A percentile compares a stretch with the other conserved stretches of the same genome.
Evolutionary conservation across 2,113 vertebrate species (phyloP).

Genomic region (Catharus fuscescens): DNA sequence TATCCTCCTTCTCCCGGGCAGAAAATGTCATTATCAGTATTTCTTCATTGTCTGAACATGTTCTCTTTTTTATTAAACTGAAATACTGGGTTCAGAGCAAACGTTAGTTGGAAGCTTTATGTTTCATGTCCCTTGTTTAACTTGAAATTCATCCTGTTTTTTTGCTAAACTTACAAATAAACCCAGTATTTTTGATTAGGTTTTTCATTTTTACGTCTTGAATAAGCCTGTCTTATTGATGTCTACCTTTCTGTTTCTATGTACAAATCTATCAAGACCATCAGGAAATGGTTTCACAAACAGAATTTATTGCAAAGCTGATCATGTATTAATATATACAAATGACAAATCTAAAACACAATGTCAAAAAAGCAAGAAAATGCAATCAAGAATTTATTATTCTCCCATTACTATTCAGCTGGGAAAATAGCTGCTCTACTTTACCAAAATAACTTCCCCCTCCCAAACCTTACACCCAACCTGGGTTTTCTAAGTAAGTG

Average conservation of each 20-base stretch:
- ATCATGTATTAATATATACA: slow-evolving; percentile 78
- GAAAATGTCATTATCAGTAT: slow-evolving; percentile 32
- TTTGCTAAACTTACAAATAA: neutral
- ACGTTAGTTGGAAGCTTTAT: neutral
- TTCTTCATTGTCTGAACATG: slow-evolving; percentile 7
- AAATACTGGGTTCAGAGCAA: slow-evolving; percentile 10
- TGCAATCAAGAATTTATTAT: slow-evolving; percentile 73
- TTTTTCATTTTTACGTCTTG: slow-evolving; percentile 26
- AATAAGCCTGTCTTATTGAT: slow-evolving; percentile 17
- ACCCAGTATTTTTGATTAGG: neutral
- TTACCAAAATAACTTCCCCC: slow-evolving; percentile 37
- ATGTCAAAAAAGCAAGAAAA: slow-evolving; percentile 76
- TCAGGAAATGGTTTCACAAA: slow-evolving; percentile 65
- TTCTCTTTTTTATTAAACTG: slow-evolving; percentile 14
- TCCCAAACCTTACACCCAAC: neutral
- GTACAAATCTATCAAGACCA: slow-evolving; percentile 64
- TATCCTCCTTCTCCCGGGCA: neutral
- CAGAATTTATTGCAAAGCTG: slow-evolving; percentile 74
- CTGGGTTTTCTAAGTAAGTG: neutral
- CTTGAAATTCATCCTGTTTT: neutral
- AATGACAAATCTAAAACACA: slow-evolving; percentile 75
- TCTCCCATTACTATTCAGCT: slow-evolving; percentile 69
- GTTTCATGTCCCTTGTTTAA: neutral
- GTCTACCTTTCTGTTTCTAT: slow-evolving; percentile 25
- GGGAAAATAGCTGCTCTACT: slow-evolving; percentile 59